A percentile compares a stretch with the other conserved stretches of the same genome.
Evolutionary conservation across 2,888 invertebrate genomes (phyloP).

Genomic region (Heliconius sara): DNA sequence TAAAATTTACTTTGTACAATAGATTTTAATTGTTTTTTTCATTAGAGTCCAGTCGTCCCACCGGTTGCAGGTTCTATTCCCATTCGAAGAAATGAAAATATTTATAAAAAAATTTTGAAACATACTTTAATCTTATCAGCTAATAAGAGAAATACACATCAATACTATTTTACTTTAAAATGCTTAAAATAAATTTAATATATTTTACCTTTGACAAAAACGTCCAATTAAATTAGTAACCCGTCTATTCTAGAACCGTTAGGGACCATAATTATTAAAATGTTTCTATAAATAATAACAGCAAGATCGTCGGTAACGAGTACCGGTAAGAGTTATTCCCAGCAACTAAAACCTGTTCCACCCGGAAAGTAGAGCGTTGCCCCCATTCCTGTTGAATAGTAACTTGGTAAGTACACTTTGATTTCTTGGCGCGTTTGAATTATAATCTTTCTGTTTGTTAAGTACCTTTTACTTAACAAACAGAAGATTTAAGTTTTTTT

Average conservation of each 20-base stretch:
- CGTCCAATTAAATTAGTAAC: conserved; percentile 12
- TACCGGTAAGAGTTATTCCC: conserved; percentile 48
- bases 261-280: conserved; percentile 41
- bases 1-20: neutral
- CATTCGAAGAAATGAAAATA: no score
- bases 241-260: neutral
- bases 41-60: no score
- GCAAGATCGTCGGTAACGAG: conserved; percentile 46
- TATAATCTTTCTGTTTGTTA: conserved; percentile 46
- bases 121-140: no score
- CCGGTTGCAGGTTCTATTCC: no score
- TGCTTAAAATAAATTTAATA: neutral
- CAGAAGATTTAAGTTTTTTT: no score
- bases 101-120: no score
- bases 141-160: neutral
- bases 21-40: neutral
- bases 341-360: conserved; percentile 65
- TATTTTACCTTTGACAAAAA: neutral
- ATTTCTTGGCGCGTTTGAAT: conserved; percentile 65
- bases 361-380: conserved; percentile 76
- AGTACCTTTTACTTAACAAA: no score
- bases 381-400: conserved; percentile 68
- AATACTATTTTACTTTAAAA: neutral
- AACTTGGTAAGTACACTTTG: conserved; percentile 47
- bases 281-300: conserved; percentile 46